Conservation (phyloP, 2,113 vertebrate species). For the Halichoerus grypus region DNA sequence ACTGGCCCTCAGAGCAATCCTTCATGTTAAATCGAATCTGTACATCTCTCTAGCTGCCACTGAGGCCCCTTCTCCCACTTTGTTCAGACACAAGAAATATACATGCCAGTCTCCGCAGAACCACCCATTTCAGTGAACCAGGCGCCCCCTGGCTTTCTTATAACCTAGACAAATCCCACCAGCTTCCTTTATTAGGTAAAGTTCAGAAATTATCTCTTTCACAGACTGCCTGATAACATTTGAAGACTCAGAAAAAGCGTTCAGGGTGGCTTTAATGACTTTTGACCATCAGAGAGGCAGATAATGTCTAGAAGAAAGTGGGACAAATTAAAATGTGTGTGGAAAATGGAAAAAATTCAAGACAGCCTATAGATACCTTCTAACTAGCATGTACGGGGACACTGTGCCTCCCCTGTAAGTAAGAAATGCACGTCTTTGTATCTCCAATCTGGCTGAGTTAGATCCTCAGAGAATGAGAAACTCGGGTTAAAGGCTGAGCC, state of each 20-base stretch:
- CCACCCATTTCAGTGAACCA: background rate
- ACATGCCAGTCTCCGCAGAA: background rate
- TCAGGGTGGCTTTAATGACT: background rate
- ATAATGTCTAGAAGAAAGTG: background rate
- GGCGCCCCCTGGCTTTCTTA: background rate
- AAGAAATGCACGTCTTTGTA: background rate
- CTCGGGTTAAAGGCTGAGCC: background rate
- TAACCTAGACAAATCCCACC: background rate
- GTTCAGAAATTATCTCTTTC: background rate
- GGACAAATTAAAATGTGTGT: constrained; percentile 1
- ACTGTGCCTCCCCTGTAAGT: background rate
- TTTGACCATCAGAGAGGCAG: constrained; percentile 8
- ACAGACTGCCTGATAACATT: background rate
- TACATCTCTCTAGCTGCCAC: background rate
- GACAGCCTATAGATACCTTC: background rate
- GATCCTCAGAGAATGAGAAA: background rate
- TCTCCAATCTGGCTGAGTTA: background rate
- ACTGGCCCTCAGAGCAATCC: background rate
- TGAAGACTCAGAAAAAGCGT: constrained; percentile 1
- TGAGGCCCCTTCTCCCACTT: background rate
- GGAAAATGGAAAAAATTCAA: background rate
- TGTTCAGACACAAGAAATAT: background rate
- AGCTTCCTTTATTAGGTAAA: background rate
- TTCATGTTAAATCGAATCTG: background rate
- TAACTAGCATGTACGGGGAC: background rate